Evolutionary conservation across 2,113 vertebrate genomes (phyloP).

Genomic region (Percopsis transmontana): DNA sequence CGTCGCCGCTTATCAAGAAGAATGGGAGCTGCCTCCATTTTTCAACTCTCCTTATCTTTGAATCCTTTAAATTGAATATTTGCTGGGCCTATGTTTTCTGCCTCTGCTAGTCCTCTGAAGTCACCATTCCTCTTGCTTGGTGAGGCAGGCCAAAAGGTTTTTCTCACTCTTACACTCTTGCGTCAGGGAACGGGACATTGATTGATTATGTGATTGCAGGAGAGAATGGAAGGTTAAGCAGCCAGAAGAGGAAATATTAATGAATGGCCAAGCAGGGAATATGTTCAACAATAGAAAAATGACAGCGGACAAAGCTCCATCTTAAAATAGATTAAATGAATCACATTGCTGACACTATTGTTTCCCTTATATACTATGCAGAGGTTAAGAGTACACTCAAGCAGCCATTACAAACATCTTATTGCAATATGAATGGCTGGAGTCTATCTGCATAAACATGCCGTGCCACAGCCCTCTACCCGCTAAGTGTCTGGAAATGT

Average conservation of each 20-base stretch:
- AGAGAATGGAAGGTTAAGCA: constrained; percentile 71
- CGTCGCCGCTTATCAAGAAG: constrained; percentile 84
- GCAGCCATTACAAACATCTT: constrained; percentile 68
- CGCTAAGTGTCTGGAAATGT: constrained; percentile 72
- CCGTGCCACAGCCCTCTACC: constrained; percentile 62
- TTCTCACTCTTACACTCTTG: constrained; percentile 49
- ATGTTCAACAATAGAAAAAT: constrained; percentile 55
- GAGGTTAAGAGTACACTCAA: constrained; percentile 73
- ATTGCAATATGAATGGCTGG: constrained; percentile 67
- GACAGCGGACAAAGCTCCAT: constrained; percentile 47
- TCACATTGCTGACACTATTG: constrained; percentile 55
- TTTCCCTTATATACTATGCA: constrained; percentile 51
- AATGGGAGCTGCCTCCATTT: constrained; percentile 84
- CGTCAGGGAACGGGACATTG: constrained; percentile 70
- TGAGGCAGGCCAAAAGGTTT: constrained; percentile 65
- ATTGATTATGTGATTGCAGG: constrained; percentile 74
- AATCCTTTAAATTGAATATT: constrained; percentile 87
- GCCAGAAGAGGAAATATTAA: constrained; percentile 48
- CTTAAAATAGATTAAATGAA: constrained; percentile 61
- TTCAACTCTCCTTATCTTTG: constrained; percentile 81
- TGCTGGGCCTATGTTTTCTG: constrained; percentile 81
- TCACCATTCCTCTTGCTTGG: constrained; percentile 69
- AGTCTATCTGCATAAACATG: constrained; percentile 72
- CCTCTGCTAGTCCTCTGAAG: constrained; percentile 69
- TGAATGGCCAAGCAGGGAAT: constrained; percentile 46